These are phyloP conservation scores for Enteromius treurensis DNA, from an alignment of 2,797 vertebrate species.

Conservation along the genomic window DNA sequence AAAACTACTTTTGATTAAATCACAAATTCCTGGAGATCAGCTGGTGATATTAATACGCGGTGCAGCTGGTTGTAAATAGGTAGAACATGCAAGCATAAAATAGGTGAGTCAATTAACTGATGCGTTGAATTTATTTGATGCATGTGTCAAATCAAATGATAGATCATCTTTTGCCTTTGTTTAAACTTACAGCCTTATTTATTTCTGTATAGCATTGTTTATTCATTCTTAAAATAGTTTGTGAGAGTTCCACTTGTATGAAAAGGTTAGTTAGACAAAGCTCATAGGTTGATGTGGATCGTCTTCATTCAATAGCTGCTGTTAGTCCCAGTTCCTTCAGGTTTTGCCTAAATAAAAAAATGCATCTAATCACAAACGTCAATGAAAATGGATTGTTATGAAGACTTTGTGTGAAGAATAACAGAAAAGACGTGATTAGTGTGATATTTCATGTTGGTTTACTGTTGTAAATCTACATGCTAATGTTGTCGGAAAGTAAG, in stretches of 20 bases:
- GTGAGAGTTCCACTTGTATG: not conserved
- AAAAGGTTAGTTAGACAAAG: not conserved
- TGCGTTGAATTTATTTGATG: not conserved
- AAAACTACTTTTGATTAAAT: not conserved
- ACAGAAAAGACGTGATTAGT: not conserved
- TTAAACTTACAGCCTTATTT: not conserved
- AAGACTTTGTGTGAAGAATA: not conserved
- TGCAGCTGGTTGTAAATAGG: not conserved
- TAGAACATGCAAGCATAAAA: not conserved
- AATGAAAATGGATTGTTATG: not conserved
- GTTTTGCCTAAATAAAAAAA: not conserved
- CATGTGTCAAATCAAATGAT: not conserved
- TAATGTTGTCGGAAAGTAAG: not conserved
- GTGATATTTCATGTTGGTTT: not conserved
- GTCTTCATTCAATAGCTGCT: not conserved
- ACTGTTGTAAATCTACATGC: not conserved
- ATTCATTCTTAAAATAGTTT: not conserved
- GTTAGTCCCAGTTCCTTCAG: not conserved
- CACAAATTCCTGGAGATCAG: not conserved
- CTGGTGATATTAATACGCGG: not conserved
- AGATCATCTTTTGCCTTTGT: not conserved
- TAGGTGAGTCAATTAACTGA: not conserved
- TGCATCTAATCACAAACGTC: too few species aligned
- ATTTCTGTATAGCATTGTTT: not conserved
- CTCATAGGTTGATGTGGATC: not conserved